Percentiles rank a stretch among this genome's conserved stretches.
phyloP scores from a whole-genome alignment of 1,140 invertebrate species.

The Condylostylus longicornis region DNA sequence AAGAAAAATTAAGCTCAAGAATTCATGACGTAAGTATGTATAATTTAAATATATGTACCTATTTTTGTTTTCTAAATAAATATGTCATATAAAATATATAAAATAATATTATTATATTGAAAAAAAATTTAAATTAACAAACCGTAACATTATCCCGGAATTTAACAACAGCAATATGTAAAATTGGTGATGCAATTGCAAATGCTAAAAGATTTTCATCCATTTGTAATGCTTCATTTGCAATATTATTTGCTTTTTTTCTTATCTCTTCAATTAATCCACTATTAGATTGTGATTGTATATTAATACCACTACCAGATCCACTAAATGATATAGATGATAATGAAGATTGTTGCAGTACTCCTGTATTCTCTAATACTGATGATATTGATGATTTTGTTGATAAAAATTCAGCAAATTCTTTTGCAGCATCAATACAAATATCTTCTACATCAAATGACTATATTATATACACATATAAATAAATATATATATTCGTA shows the following conservation, averaged over 20 bases:
- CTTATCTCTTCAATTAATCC: slow-evolving; percentile 20
- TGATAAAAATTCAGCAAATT: slow-evolving; percentile 29
- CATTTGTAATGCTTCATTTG: slow-evolving; percentile 25
- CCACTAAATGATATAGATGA: neutral
- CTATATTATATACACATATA: slow-evolving; percentile 13
- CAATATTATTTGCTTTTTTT: slow-evolving; percentile 24
- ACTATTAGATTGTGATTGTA: slow-evolving; percentile 19
- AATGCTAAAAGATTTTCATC: slow-evolving; percentile 30
- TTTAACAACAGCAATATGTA: slow-evolving; percentile 31
- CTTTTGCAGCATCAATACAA: slow-evolving; percentile 24
- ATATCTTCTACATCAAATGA: slow-evolving; percentile 27
- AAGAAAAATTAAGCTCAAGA: too few species aligned
- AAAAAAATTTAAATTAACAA: slow-evolving; percentile 3
- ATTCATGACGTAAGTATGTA: too few species aligned
- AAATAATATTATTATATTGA: slow-evolving; percentile 1
- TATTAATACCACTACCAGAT: slow-evolving; percentile 9
- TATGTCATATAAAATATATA: neutral
- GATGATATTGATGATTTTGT: slow-evolving; percentile 20
- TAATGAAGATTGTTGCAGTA: too few species aligned
- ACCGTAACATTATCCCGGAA: slow-evolving; percentile 31
- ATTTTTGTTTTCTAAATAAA: too few species aligned
- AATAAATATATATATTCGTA: too few species aligned
- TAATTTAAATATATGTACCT: neutral
- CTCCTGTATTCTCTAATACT: too few species aligned
- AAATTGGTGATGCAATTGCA: slow-evolving; percentile 29